phyloP scores from a whole-genome alignment of 2,888 invertebrate genomes.

The Temnothorax ravouxi region DNA sequence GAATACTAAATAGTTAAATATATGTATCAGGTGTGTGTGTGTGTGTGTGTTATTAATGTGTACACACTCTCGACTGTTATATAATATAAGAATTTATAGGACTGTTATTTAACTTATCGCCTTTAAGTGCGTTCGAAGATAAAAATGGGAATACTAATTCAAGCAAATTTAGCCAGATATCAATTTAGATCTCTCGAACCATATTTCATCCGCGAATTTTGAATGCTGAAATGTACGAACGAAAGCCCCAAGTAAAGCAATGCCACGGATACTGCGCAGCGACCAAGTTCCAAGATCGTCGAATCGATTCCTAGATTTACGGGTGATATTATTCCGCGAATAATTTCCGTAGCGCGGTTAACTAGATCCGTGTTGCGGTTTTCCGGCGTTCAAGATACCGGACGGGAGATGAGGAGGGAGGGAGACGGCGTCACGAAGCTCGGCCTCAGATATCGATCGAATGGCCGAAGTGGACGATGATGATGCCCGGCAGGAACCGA shows the following conservation, averaged over 20 bases:
- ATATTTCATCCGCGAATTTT: not conserved
- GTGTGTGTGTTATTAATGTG: not conserved
- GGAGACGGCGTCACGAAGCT: constrained; percentile 47
- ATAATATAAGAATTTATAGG: not conserved
- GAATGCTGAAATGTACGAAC: not conserved
- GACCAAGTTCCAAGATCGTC: constrained; percentile 34
- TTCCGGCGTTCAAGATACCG: constrained; percentile 65
- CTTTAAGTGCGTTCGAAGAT: not conserved
- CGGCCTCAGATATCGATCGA: constrained; percentile 58
- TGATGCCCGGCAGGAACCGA: constrained; percentile 69
- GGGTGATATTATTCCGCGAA: constrained; percentile 72
- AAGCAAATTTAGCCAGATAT: not conserved
- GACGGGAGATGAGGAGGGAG: not conserved
- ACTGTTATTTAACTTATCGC: not conserved
- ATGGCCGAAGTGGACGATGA: constrained; percentile 65
- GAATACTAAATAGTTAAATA: not conserved
- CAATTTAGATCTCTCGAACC: not conserved
- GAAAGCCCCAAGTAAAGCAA: not conserved
- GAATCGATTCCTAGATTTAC: constrained; percentile 54
- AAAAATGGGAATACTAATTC: not conserved
- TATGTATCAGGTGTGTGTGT: not conserved
- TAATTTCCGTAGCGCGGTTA: constrained; percentile 76
- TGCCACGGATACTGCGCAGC: constrained; percentile 29
- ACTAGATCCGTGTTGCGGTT: constrained; percentile 79
- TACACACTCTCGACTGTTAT: not conserved